A percentile compares a stretch with the other conserved stretches of the same genome.
These are phyloP conservation scores for Cirrhinus mrigala DNA, from an alignment of 2,797 vertebrate genomes.

Conservation along the genomic window DNA sequence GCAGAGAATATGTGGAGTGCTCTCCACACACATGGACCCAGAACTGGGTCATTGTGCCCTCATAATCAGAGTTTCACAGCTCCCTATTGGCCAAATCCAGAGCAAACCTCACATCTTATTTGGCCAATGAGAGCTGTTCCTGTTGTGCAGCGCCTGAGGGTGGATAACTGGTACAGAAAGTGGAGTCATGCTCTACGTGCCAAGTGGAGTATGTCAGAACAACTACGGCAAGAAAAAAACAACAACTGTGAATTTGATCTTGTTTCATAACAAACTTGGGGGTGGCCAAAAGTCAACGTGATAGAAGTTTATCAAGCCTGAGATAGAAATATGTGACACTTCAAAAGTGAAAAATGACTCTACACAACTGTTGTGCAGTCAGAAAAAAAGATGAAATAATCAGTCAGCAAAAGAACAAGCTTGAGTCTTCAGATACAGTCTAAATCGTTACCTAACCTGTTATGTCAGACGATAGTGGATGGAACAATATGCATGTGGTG, in stretches of 20 bases:
- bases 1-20: constrained; percentile 29
- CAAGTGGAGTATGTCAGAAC: constrained; percentile 23
- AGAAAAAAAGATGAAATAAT: not conserved
- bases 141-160: not conserved
- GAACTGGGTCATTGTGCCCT: constrained; percentile 62
- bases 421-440: not conserved
- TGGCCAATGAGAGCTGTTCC: constrained; percentile 60
- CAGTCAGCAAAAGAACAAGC: not conserved
- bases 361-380: not conserved
- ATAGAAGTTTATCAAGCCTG: not conserved
- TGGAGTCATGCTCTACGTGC: constrained; percentile 22
- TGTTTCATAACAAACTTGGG: constrained; percentile 15
- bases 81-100: constrained; percentile 62
- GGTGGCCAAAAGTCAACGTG: not conserved
- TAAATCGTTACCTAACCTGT: constrained; percentile 47
- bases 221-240: not conserved
- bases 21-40: constrained; percentile 50
- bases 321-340: not conserved
- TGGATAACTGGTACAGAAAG: constrained; percentile 8
- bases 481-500: not conserved
- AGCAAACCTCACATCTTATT: constrained; percentile 19
- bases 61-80: constrained; percentile 54
- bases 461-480: constrained; percentile 16
- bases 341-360: not conserved
- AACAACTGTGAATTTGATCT: constrained; percentile 18